phyloP scores from a whole-genome alignment of 2,888 invertebrate species.

The Stomorhina lunata region DNA sequence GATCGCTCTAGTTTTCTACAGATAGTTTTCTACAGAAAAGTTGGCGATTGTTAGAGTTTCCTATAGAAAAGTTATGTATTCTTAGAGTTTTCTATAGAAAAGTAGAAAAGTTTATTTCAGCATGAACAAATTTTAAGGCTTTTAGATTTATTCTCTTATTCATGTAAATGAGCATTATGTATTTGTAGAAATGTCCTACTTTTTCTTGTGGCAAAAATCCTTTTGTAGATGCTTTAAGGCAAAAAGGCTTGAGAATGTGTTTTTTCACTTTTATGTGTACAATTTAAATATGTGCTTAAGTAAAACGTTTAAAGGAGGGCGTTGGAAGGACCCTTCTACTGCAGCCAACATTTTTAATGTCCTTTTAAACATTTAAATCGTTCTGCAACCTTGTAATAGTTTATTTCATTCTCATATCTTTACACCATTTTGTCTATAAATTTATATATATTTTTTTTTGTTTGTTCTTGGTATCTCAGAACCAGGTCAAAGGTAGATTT shows the following conservation, averaged over 20 bases:
- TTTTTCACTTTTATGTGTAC: not conserved
- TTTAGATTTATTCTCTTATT: no score
- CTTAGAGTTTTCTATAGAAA: no score
- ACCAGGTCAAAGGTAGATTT: slow-evolving; percentile 54
- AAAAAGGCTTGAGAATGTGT: slow-evolving; percentile 26
- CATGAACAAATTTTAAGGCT: no score
- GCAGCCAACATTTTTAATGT: slow-evolving; percentile 22
- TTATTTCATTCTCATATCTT: slow-evolving; percentile 2
- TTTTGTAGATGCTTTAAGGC: not conserved
- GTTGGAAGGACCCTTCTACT: not conserved
- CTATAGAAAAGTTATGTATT: no score
- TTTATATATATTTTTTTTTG: not conserved
- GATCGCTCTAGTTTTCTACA: no score
- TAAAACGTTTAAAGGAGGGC: not conserved
- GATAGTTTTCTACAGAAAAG: no score
- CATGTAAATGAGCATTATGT: not conserved
- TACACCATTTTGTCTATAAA: slow-evolving; percentile 22
- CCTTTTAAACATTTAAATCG: not conserved
- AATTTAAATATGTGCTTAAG: not conserved
- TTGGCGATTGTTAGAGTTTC: no score
- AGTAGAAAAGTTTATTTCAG: no score
- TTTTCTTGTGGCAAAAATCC: not conserved
- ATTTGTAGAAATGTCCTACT: not conserved
- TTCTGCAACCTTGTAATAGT: slow-evolving; percentile 60
- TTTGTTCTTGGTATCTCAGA: slow-evolving; percentile 27